phyloP scores from a whole-genome alignment of 2,113 vertebrate genomes.

The Leucopsar rothschildi region DNA sequence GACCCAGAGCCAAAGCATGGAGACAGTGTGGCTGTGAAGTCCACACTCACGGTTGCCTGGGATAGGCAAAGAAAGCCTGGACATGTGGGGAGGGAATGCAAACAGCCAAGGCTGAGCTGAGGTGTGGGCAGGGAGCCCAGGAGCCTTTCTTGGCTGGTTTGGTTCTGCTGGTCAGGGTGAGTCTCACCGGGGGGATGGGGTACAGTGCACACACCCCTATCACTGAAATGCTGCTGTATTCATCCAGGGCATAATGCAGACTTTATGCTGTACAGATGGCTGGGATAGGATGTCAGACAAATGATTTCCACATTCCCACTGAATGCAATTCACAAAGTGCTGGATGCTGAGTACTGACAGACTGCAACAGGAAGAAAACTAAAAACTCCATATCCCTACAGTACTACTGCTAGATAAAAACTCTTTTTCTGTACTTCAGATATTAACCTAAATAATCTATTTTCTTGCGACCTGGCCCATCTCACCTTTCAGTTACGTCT shows the following conservation, averaged over 20 bases:
- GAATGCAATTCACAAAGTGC: not conserved
- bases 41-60: not conserved
- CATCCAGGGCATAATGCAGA: not conserved
- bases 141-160: not conserved
- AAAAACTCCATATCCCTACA: not conserved
- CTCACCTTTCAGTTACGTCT: not conserved
- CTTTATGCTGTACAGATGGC: not conserved
- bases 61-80: not conserved
- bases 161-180: not conserved
- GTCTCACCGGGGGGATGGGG: not conserved
- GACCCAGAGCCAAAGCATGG: not conserved
- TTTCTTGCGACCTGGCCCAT: not conserved
- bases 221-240: not conserved
- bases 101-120: accelerated
- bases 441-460: not conserved
- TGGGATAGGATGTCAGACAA: not conserved
- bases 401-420: not conserved
- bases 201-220: not conserved
- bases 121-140: not conserved
- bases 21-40: not conserved
- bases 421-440: not conserved
- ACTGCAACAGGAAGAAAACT: not conserved
- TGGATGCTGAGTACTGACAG: not conserved
- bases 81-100: not conserved
- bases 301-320: not conserved